Conservation (phyloP, 2,888 invertebrate genomes). For the Acrocera orbiculus region DNA sequence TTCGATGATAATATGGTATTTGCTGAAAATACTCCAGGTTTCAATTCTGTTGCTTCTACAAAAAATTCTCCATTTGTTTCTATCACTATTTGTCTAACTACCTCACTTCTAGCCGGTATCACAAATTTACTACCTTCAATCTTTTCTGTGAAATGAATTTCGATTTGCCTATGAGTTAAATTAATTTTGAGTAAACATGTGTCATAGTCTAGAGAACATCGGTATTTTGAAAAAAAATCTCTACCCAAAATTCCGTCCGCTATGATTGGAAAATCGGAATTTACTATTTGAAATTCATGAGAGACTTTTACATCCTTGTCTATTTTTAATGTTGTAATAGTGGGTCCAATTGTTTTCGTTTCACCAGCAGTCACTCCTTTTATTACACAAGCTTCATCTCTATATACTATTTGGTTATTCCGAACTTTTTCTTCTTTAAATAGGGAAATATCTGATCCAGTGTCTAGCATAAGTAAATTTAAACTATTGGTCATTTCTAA, state of each 20-base stretch:
- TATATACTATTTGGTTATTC: background rate
- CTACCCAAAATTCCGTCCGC: constrained; percentile 2
- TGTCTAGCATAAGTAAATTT: constrained; percentile 3
- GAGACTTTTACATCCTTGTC: background rate
- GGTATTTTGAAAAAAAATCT: constrained; percentile 1
- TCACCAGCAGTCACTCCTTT: constrained; percentile 2
- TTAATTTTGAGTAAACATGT: constrained; percentile 2
- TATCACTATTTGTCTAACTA: background rate
- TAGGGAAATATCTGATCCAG: constrained; percentile 3
- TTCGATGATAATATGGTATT: background rate
- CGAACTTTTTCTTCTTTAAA: constrained; percentile 1
- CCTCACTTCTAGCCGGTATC: constrained; percentile 3
- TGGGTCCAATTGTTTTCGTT: background rate
- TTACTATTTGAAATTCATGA: constrained; percentile 4
- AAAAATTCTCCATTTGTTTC: background rate
- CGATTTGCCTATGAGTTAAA: background rate
- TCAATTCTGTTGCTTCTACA: background rate
- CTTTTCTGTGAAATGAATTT: background rate
- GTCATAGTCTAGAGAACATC: constrained; percentile 1
- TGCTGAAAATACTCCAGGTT: background rate
- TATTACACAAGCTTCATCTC: constrained; percentile 1
- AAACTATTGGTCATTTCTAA: background rate
- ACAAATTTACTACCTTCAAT: background rate
- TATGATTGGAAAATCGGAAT: background rate
- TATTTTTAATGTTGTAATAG: background rate